Evolutionary conservation across 2,113 vertebrate genomes (phyloP).

Genomic region (Bucco capensis): DNA sequence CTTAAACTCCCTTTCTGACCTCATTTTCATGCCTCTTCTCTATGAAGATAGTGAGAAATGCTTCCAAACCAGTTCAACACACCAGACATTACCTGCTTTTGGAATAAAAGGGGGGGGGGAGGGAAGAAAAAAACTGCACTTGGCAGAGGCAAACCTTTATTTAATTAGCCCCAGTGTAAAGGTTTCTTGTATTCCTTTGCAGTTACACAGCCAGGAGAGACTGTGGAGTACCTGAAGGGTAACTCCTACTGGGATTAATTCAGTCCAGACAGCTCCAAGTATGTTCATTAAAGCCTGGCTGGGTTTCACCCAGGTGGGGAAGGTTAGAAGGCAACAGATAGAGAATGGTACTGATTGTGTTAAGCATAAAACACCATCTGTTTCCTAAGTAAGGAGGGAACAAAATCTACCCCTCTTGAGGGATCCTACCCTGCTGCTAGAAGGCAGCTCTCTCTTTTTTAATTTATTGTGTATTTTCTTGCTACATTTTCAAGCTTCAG

Average conservation of each 20-base stretch:
- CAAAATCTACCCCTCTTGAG: conserved; percentile 31
- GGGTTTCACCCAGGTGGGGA: conserved; percentile 89
- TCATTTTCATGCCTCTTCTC: neutral
- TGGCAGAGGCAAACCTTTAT: conserved; percentile 64
- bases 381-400: conserved; percentile 70
- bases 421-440: conserved; percentile 1
- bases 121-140: neutral
- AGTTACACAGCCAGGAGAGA: conserved; percentile 55
- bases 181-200: conserved; percentile 71
- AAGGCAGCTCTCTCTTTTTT: neutral
- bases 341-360: conserved; percentile 90
- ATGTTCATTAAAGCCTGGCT: conserved; percentile 91
- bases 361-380: conserved; percentile 93
- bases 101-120: no score
- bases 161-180: conserved; percentile 74
- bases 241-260: conserved; percentile 93
- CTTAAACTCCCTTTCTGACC: neutral
- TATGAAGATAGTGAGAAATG: neutral
- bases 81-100: conserved; percentile 13
- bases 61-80: neutral
- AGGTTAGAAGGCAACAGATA: conserved; percentile 83
- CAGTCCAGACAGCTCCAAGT: conserved; percentile 89
- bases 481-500: conserved; percentile 14
- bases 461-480: conserved; percentile 48
- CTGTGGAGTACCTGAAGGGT: conserved; percentile 83